Base-by-base conservation (phyloP, 2,888 invertebrate species). In the Balanococcus diminutus region DNA sequence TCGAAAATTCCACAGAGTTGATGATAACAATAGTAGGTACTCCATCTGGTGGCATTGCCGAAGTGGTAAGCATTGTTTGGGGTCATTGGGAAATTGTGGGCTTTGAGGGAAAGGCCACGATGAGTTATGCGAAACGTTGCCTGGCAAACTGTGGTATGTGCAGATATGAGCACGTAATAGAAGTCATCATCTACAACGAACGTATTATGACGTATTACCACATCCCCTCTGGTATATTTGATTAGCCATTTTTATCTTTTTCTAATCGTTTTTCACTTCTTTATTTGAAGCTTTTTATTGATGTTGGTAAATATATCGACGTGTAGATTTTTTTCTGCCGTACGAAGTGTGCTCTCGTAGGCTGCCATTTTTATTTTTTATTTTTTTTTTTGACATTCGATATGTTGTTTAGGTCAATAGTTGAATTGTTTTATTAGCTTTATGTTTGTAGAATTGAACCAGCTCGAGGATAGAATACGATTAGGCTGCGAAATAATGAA, bases 21-120 rank as follows among this genome's bases (percentile, higher is more conserved):
- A 83, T 83, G 83, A 83, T 83, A 83, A 83, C 83, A 83, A 83
- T 83, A 56, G 83, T 83, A n/a, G n/a, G n/a, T n/a, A 83, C 39
- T 83, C 56, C 36, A 51, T 61, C 56, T 83, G n/a, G n/a, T n/a
- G n/a, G n/a, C n/a, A 36, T 83, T 75, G 75, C 19, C 75, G 36
- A 56, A 36, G 83, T 61, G 83, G 56, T 36, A 31, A 83, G 83
- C 83, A 83, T 83, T 83, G 83, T 83, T 83, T 67, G 83, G 83
- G 83, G 83, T 83, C 83, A 83, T 56, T 56, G 83, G 83, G 32
- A 67, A 83, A 83, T 83, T 56, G 31, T 32, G 46, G 82, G 82
- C 46, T 42, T 82, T 82, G 39, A 56, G 32, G 46, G 46, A 81
- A 81, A 81, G 9, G 36, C 25, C n/a, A 19, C 32, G 67, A 67